phyloP scores from a whole-genome alignment of 2,113 vertebrate species.

The Cyanoliseus patagonus region DNA sequence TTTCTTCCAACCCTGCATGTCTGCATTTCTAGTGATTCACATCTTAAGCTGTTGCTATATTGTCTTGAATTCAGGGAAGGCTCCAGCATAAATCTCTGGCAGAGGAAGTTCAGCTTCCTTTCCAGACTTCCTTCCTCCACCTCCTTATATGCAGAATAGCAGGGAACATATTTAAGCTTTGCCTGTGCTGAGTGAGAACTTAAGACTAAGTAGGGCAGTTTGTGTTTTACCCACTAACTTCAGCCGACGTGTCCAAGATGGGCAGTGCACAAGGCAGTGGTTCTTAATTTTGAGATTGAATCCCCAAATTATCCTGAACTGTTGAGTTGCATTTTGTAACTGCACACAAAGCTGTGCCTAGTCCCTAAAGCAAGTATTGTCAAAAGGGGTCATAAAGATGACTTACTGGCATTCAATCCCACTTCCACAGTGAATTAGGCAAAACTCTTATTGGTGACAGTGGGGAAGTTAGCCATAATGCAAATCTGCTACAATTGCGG shows the following conservation, averaged over 20 bases:
- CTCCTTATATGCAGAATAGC: neutral
- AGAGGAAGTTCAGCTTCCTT: constrained; percentile 55
- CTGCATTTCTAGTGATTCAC: neutral
- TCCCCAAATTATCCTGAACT: neutral
- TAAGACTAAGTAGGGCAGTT: neutral
- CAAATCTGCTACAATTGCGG: neutral
- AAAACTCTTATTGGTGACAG: neutral
- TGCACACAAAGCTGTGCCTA: neutral
- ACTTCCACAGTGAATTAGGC: neutral
- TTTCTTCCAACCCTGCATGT: neutral
- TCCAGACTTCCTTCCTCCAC: constrained; percentile 60
- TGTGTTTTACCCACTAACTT: neutral
- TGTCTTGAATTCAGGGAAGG: constrained; percentile 41
- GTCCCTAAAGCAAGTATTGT: neutral
- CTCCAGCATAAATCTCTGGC: constrained; percentile 25
- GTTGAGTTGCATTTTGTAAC: neutral
- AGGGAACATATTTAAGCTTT: neutral
- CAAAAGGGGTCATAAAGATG: neutral
- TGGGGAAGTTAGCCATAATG: neutral
- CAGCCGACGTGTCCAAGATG: neutral
- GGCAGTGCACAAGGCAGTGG: neutral
- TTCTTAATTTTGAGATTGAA: neutral
- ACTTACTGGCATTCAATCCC: neutral
- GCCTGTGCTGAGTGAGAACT: neutral
- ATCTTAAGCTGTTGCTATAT: neutral